Conservation (phyloP, 2,888 invertebrate genomes). For the Opisthograptis luteolata region DNA sequence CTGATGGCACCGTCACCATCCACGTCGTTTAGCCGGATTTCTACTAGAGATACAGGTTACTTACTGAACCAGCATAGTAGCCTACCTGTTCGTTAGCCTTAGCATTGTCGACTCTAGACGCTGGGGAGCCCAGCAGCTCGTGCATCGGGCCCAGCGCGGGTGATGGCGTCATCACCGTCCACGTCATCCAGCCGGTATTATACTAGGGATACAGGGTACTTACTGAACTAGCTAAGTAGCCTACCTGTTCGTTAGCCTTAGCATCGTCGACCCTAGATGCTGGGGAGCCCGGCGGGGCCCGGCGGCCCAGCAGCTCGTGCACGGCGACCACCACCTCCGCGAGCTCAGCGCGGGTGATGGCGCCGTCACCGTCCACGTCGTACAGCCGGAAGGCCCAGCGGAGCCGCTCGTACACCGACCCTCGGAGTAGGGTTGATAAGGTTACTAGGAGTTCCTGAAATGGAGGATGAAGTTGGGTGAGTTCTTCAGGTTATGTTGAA, state of each 20-base stretch:
- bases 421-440: conserved; percentile 95
- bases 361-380: conserved; percentile 98
- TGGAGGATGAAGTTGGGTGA: too few species aligned
- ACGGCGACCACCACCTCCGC: conserved; percentile 91
- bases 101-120: conserved; percentile 88
- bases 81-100: conserved; percentile 92
- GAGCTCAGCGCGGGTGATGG: conserved; percentile 96
- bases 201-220: too few species aligned
- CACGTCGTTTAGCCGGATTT: conserved; percentile 97
- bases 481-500: too few species aligned
- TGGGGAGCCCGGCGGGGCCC: conserved; percentile 87
- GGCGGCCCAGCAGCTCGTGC: conserved; percentile 94
- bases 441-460: conserved; percentile 96
- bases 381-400: conserved; percentile 98
- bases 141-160: conserved; percentile 96
- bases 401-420: conserved; percentile 96
- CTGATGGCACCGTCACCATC: conserved; percentile 98
- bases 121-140: conserved; percentile 91
- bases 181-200: too few species aligned
- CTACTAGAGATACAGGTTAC: too few species aligned
- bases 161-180: conserved; percentile 98
- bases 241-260: conserved; percentile 92
- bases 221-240: neutral
- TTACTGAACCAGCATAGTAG: too few species aligned
- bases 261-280: conserved; percentile 89